Percentiles rank a stretch among this genome's conserved stretches.
These are phyloP conservation scores for Betta splendens DNA, from an alignment of 2,797 vertebrate genomes.

Conservation along the genomic window DNA sequence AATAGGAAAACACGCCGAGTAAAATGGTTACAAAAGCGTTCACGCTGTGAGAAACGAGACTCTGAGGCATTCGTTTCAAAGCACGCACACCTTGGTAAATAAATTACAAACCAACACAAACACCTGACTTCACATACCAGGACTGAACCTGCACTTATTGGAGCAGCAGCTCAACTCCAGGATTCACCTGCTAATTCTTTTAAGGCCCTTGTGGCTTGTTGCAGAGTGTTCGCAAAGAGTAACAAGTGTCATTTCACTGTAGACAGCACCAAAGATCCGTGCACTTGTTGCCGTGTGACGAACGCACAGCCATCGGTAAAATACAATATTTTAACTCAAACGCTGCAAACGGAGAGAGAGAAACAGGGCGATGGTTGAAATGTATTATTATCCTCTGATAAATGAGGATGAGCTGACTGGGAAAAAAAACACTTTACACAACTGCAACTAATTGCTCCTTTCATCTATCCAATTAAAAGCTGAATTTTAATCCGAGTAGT, in stretches of 20 bases:
- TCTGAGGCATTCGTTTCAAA: neutral
- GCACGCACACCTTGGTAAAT: neutral
- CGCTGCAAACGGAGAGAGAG: constrained; percentile 17
- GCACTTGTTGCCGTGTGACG: too few species aligned
- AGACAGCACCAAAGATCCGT: too few species aligned
- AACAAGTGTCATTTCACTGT: too few species aligned
- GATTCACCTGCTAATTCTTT: neutral
- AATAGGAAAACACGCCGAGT: neutral
- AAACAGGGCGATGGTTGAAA: constrained; percentile 47
- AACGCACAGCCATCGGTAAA: neutral
- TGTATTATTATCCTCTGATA: constrained; percentile 50
- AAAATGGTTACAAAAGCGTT: neutral
- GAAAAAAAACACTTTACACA: constrained; percentile 62
- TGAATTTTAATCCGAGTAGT: constrained; percentile 74
- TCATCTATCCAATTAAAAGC: constrained; percentile 81
- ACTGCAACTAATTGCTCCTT: constrained; percentile 80
- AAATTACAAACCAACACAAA: too few species aligned
- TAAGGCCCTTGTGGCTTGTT: neutral
- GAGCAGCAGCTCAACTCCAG: neutral
- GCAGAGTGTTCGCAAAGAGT: too few species aligned
- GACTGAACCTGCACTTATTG: neutral
- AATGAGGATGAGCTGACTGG: constrained; percentile 58
- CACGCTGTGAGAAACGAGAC: too few species aligned
- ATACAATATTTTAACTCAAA: constrained; percentile 12
- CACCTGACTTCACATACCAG: neutral